Percentiles rank a stretch among this genome's conserved stretches.
Conservation (phyloP, 2,113 vertebrate species). For the Cavia aperea region DNA sequence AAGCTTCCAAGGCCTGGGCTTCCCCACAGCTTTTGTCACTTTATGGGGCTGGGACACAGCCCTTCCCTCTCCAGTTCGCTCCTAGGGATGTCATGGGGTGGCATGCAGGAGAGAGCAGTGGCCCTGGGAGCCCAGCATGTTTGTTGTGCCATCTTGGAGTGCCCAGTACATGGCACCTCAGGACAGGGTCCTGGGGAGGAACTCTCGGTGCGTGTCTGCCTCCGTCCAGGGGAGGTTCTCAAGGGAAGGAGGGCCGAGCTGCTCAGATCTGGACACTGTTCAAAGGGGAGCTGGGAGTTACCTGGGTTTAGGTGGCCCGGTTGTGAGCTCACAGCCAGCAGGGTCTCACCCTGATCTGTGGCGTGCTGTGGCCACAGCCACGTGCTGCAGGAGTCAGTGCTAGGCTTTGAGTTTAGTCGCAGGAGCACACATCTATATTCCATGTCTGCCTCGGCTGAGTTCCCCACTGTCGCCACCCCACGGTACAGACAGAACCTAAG, state of each 20-base stretch:
- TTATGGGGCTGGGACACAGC: neutral
- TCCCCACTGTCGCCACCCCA: too few species aligned
- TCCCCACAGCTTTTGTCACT: neutral
- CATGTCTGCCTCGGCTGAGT: too few species aligned
- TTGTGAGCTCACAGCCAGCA: too few species aligned
- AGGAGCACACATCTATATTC: too few species aligned
- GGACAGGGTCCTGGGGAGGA: neutral
- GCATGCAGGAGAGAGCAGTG: neutral
- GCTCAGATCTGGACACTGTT: fast-evolving
- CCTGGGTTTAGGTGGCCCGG: too few species aligned
- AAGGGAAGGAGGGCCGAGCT: neutral
- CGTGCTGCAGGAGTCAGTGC: too few species aligned
- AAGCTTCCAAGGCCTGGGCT: neutral
- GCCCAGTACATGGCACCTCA: too few species aligned
- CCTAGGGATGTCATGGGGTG: neutral
- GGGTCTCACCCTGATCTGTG: too few species aligned
- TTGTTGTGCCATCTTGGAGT: neutral
- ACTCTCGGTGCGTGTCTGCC: neutral
- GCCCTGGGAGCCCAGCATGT: too few species aligned
- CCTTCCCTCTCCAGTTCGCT: neutral
- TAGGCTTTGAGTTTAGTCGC: too few species aligned
- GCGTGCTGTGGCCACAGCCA: too few species aligned
- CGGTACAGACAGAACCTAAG: too few species aligned
- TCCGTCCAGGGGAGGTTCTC: neutral
- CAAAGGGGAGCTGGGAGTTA: neutral